phyloP scores from a whole-genome alignment of 2,113 vertebrate species.

The Bubalus kerabau region DNA sequence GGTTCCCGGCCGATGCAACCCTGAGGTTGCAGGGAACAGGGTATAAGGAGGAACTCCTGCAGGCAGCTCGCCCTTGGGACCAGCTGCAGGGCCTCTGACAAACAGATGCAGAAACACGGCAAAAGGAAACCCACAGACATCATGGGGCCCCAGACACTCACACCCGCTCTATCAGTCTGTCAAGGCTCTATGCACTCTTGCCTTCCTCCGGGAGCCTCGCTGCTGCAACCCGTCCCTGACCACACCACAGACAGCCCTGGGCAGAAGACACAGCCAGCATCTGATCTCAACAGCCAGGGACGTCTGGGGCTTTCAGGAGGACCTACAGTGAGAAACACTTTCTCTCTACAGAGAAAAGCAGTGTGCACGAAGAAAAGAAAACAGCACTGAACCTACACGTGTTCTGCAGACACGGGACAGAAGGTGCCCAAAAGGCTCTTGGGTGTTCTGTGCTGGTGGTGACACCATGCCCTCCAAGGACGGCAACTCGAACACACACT shows the following conservation, averaged over 20 bases:
- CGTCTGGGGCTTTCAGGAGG: neutral
- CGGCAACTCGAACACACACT: neutral
- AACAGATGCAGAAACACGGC: neutral
- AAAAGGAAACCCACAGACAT: slow-evolving; percentile 61
- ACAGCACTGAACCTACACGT: neutral
- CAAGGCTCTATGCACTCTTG: neutral
- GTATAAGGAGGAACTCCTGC: neutral
- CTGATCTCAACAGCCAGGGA: neutral
- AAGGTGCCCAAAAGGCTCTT: neutral
- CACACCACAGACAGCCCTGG: neutral
- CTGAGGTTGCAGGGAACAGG: neutral
- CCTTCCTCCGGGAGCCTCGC: neutral
- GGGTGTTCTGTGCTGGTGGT: neutral
- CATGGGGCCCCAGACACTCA: neutral
- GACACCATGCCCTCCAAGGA: neutral
- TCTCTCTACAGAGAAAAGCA: neutral
- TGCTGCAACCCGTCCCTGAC: neutral
- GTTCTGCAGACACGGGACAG: neutral
- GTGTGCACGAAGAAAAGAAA: neutral
- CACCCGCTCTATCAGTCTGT: neutral
- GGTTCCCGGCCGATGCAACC: neutral
- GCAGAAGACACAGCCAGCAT: neutral
- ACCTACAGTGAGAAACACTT: neutral
- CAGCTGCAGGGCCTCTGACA: slow-evolving; percentile 4
- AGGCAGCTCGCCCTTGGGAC: neutral